Conservation (phyloP, 2,113 vertebrate genomes). For the Nibea coibor region DNA sequence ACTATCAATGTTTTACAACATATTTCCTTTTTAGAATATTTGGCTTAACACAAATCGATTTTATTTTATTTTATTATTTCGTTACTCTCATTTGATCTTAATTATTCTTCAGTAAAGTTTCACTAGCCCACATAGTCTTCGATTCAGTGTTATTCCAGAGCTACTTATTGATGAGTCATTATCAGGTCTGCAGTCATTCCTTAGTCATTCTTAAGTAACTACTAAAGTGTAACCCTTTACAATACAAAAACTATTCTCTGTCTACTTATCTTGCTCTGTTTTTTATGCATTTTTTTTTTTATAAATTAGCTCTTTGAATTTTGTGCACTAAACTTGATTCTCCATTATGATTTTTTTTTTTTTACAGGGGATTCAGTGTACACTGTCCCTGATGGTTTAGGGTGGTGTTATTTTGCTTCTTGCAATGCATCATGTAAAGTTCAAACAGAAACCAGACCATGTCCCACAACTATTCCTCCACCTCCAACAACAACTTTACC, state of each 20-base stretch:
- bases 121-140: no score
- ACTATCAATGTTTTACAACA: no score
- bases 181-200: no score
- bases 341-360: slow-evolving; percentile 16
- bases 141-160: no score
- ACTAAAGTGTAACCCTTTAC: no score
- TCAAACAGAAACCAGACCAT: background rate
- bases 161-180: no score
- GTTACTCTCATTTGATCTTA: background rate
- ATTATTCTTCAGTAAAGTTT: background rate
- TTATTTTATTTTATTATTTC: no score
- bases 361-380: slow-evolving; percentile 66
- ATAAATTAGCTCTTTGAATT: background rate
- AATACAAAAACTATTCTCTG: no score
- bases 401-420: slow-evolving; percentile 56
- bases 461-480: slow-evolving; percentile 30
- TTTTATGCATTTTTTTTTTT: background rate
- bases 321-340: background rate
- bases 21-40: no score
- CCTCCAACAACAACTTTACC: slow-evolving; percentile 11
- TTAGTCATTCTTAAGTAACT: no score
- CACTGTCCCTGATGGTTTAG: slow-evolving; percentile 61
- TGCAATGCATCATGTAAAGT: slow-evolving; percentile 69
- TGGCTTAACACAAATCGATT: background rate
- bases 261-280: background rate